Base-by-base conservation (phyloP, 2,888 invertebrate genomes). In the Gymnoscelis rufifasciata region DNA sequence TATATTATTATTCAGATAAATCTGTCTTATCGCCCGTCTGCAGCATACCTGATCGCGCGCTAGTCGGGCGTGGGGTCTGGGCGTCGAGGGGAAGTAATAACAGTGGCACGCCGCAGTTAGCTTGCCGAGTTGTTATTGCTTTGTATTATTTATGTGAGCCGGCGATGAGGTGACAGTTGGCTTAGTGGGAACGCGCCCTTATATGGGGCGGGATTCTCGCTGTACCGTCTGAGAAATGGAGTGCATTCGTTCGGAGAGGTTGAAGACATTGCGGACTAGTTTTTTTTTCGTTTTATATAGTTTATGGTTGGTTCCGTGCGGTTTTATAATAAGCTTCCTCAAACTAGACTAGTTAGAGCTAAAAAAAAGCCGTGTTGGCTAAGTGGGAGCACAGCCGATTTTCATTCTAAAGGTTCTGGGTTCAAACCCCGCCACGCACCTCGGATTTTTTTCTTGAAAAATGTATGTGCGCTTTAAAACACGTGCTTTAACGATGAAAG, bases 51-150 rank as follows among this genome's bases (percentile, higher is more conserved):
- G 15, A 35, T 15, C 6, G 19, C 35, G 15, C 31, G 14, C 15
- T 14, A 4, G 14, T 6, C 10, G 35, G 10, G 10, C 10, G 19
- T 35, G 15, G 42, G 45, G 50, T 38, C 24, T 24, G 64, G 66
- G 49, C 51, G 52, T 51, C 51, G 57, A 63, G 61, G 67, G 65
- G 62, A 62, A 66, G 80, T 76, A 83, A 83, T 83, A 83, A 83
- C 76, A 70, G 74, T 69, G 80, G 81, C 73, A 74, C 67, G 75
- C 80, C 83, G 71, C 83, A 79, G 80, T 75, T 79, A 80, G 78
- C 78, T 71, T 62, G 65, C 54, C 66, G 71, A 71, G 72, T 73
- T 77, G 79, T 81, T 83, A 83, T 83, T 82, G 76, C 81, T 66
- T 71, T 75, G 74, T 78, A 82, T 83, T 83, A 83, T 83, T 83